Percentiles rank a stretch among this genome's conserved stretches.
Conservation (phyloP, 37 sponge, comb jelly and placozoan genomes). For the Ianthella basta region DNA sequence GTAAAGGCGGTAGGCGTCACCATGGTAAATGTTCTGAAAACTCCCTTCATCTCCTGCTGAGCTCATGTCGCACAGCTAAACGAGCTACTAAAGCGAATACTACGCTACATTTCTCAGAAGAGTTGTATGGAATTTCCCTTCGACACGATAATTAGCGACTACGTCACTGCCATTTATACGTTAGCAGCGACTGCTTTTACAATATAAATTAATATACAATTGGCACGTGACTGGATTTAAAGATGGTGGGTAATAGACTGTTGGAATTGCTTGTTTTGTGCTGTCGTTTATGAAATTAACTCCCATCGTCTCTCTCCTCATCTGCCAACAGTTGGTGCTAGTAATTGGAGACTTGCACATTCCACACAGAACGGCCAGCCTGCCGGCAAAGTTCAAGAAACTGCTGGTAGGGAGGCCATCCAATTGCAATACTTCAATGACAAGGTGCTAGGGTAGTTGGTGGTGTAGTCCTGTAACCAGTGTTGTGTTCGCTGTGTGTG, state of each 20-base stretch:
- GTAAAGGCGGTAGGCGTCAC: constrained; percentile 7
- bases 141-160: too few relatives aligned
- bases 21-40: constrained; percentile 3
- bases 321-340: constrained; percentile 76
- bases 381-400: constrained; percentile 97
- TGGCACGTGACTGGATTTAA: constrained; percentile 11
- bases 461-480: neutral
- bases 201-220: neutral
- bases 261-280: neutral
- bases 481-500: neutral
- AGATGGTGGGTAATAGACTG: constrained; percentile 22
- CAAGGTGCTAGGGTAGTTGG: too few relatives aligned
- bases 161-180: too few relatives aligned
- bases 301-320: neutral
- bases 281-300: neutral
- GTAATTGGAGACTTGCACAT: constrained; percentile 99
- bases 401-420: constrained; percentile 94
- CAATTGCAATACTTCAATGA: too few relatives aligned
- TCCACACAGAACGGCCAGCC: constrained; percentile 84
- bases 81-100: too few relatives aligned
- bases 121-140: neutral
- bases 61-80: neutral
- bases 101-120: neutral
- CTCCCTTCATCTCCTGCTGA: neutral
- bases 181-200: too few relatives aligned